Evolutionary conservation across 2,797 vertebrate species (phyloP), one percentile per base, ranked within the genome.

Genomic region (Gobionotothen gibberifrons): DNA sequence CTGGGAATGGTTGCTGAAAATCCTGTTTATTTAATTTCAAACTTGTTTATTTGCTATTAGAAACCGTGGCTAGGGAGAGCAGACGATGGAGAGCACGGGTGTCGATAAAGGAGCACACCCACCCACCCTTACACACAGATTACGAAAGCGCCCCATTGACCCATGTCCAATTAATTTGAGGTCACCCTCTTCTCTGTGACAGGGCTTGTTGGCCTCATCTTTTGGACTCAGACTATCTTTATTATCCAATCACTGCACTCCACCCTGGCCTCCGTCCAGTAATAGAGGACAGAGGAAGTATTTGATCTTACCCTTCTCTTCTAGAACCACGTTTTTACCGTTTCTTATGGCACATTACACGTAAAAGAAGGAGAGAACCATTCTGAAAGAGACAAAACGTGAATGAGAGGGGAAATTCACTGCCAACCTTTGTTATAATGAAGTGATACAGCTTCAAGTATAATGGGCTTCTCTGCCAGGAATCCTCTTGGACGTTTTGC

Each of bases 191-290:
- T 32, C 68, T 84, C 68, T 81, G 69, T 83, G 83, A 82, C 85
- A 80, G 80, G 61, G 60, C 85, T 79, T 87, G 82, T 90, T 89
- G 78, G 78, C 76, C 74, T 80, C 65, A 84, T 63, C 66, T 84
- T 54, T 79, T 85, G 69, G 66, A 80, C 78, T 84, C 69, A 49
- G 73, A 79, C 84, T 87, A 79, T 87, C 86, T 86, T 88, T 89
- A 88, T 88, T 83, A 82, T 88, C 90, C 87, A 87, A 89, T 90
- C 85, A 83, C 79, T 81, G 74, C 73, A 63, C 69, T 85, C 76
- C 57, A 42, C 71, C 55, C 76, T 91, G 87, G 85, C 64, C 40
- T 49, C 40, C 4, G 17, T 85, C 86, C 87, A 90, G 56, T 8
- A 48, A 72, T 79, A 84, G 82, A 90, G 84, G 88, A 79, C 85